Evolutionary conservation across 1,140 invertebrate genomes (phyloP).

Genomic region (Wiebesia pumilae): DNA sequence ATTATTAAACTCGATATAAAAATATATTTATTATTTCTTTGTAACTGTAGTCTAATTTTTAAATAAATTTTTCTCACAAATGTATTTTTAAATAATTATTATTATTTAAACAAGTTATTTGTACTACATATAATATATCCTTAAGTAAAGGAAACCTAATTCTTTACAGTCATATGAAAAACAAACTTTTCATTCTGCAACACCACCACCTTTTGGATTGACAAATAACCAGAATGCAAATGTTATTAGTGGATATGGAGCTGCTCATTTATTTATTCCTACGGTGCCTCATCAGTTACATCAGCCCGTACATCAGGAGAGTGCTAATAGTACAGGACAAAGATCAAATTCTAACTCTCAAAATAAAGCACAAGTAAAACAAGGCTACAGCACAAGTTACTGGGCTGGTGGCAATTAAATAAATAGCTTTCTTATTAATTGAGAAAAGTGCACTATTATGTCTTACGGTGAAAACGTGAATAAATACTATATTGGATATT

Average conservation of each 20-base stretch:
- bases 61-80: no score
- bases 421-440: constrained; percentile 27
- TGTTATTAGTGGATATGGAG: constrained; percentile 80
- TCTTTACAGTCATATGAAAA: constrained; percentile 87
- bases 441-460: constrained; percentile 51
- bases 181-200: constrained; percentile 88
- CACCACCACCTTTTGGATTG: constrained; percentile 87
- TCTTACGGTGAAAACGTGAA: constrained; percentile 39
- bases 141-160: not conserved
- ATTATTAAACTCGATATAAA: no score
- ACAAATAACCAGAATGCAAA: constrained; percentile 83
- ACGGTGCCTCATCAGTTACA: constrained; percentile 86
- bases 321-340: constrained; percentile 80
- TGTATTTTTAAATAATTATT: no score
- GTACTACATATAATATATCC: no score
- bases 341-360: constrained; percentile 81
- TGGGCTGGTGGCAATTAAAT: constrained; percentile 79
- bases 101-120: no score
- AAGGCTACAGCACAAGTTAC: constrained; percentile 79
- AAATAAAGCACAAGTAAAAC: constrained; percentile 81
- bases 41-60: no score
- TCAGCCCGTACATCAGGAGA: constrained; percentile 85
- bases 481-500: constrained; percentile 42
- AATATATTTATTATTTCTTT: no score
- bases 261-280: constrained; percentile 82